phyloP scores from a whole-genome alignment of 2,888 invertebrate genomes.

The Phlogophora meticulosa region DNA sequence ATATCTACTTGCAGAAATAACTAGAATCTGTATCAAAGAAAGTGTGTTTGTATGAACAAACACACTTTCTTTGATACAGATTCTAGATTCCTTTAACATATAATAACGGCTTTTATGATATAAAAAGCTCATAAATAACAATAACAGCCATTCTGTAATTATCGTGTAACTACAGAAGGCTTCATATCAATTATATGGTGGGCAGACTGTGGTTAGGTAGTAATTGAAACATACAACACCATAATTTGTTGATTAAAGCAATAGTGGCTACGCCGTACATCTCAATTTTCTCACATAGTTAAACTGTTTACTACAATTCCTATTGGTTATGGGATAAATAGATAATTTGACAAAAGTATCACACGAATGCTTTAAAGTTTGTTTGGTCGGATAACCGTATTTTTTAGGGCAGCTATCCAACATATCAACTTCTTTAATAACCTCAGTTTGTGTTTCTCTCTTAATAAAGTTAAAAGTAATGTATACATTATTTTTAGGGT shows the following conservation, averaged over 20 bases:
- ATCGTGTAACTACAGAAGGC: constrained; percentile 48
- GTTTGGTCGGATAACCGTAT: not conserved
- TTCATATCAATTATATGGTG: constrained; percentile 52
- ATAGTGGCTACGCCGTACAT: constrained; percentile 69
- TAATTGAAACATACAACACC: constrained; percentile 70
- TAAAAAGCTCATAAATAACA: constrained; percentile 54
- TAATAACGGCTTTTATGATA: too few relatives aligned
- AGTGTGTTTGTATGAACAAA: too few relatives aligned
- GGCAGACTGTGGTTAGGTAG: constrained; percentile 56
- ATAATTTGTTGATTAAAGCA: constrained; percentile 77
- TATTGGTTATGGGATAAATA: constrained; percentile 46
- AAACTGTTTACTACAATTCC: constrained; percentile 35
- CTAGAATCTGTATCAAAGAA: too few relatives aligned
- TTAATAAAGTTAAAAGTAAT: too few relatives aligned
- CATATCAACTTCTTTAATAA: not conserved
- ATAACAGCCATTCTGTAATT: constrained; percentile 35
- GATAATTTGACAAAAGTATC: constrained; percentile 28
- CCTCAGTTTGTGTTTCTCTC: too few relatives aligned
- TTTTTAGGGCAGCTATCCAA: not conserved
- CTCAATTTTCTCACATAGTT: constrained; percentile 70
- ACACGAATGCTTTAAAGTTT: constrained; percentile 13
- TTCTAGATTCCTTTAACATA: too few relatives aligned
- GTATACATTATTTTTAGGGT: too few relatives aligned
- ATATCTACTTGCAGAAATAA: too few relatives aligned
- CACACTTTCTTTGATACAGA: too few relatives aligned